Evolutionary conservation across 1,140 invertebrate genomes (phyloP).

Genomic region (Neodiprion lecontei): DNA sequence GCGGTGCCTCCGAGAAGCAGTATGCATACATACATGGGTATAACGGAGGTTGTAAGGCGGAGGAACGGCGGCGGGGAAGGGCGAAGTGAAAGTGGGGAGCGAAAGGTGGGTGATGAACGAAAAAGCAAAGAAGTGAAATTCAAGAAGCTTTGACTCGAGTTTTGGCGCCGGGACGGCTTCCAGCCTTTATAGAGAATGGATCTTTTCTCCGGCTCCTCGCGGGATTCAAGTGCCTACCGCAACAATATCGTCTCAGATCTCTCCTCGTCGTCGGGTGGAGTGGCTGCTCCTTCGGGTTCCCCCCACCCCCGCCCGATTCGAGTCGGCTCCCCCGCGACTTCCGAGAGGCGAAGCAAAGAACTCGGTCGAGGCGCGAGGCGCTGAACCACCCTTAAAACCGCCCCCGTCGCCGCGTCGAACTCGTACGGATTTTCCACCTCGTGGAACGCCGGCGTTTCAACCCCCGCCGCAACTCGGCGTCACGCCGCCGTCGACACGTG

Average conservation of each 20-base stretch:
- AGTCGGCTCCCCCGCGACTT: conserved; percentile 27
- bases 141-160: not conserved
- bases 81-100: not conserved
- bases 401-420: conserved; percentile 31
- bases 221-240: conserved; percentile 40
- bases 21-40: no score
- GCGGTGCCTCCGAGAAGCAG: no score
- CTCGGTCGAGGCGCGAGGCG: conserved; percentile 16
- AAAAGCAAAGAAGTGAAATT: not conserved
- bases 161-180: not conserved
- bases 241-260: conserved; percentile 42
- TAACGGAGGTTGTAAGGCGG: no score
- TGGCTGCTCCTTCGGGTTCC: conserved; percentile 23
- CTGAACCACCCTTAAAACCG: not conserved
- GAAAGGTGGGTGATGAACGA: not conserved
- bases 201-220: conserved; percentile 3
- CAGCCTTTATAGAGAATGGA: conserved; percentile 20
- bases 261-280: conserved; percentile 37
- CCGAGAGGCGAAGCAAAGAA: conserved; percentile 49
- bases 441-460: conserved; percentile 28
- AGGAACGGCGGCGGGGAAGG: no score
- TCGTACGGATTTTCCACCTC: conserved; percentile 50
- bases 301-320: conserved; percentile 22
- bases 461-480: conserved; percentile 38
- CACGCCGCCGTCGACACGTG: conserved; percentile 57